Evolutionary conservation across 2,888 invertebrate genomes (phyloP).

Genomic region (Acronicta psi): DNA sequence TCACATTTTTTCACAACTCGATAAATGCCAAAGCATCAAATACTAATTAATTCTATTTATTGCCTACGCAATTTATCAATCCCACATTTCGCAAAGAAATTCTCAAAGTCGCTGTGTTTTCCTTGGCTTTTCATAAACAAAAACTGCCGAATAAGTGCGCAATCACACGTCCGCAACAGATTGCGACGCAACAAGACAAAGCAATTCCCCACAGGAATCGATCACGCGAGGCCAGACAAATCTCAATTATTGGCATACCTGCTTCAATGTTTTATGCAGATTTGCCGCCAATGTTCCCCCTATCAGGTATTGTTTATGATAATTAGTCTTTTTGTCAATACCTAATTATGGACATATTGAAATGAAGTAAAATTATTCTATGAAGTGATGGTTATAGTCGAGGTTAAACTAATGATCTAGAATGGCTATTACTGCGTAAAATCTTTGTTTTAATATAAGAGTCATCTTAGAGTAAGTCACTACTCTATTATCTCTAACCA

Average conservation of each 20-base stretch:
- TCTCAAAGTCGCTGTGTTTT: constrained; percentile 41
- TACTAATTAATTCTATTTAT: no score
- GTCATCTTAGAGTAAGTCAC: no score
- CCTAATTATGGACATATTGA: constrained; percentile 35
- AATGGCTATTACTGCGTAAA: neutral
- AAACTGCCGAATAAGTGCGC: constrained; percentile 62
- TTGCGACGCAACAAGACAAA: constrained; percentile 66
- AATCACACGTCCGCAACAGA: constrained; percentile 64
- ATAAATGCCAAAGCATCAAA: neutral
- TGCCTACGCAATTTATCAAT: constrained; percentile 22
- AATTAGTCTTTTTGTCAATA: constrained; percentile 47
- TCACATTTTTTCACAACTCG: no score
- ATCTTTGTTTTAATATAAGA: no score
- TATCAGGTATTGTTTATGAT: constrained; percentile 54
- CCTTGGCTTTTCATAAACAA: constrained; percentile 61
- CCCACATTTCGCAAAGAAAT: constrained; percentile 53
- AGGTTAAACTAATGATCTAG: neutral
- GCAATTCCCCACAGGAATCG: constrained; percentile 74
- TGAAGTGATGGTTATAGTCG: constrained; percentile 5
- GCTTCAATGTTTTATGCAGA: constrained; percentile 70
- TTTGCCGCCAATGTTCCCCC: constrained; percentile 56
- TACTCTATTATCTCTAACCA: no score
- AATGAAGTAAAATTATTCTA: constrained; percentile 37
- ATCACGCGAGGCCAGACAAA: constrained; percentile 77
- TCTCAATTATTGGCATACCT: constrained; percentile 71